Evolutionary conservation across 2,888 invertebrate species (phyloP), one percentile per base, ranked within the genome.

Genomic region (Morpho helenor): DNA sequence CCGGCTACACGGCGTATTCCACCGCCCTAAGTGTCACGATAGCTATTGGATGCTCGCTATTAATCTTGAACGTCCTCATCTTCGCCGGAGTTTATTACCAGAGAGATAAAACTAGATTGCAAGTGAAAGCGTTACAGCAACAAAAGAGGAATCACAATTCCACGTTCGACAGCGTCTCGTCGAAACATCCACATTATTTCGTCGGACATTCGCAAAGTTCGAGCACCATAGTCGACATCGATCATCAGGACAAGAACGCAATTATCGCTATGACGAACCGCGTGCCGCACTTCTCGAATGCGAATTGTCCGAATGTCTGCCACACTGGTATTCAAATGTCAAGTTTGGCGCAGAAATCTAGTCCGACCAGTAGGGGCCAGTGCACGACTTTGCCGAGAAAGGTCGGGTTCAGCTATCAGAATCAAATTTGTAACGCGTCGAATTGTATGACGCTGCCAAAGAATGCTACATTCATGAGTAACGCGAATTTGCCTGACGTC

Each of bases 1-100:
- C 95, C 43, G 96, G 94, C 57, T 95, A 94, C 71, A 94, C 94
- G 0, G 94, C 94, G 0, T 95, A 95, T 75, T 94, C 94, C 5
- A 95, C 95, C 0, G 95, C 95, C 4, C 80, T 96, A 10, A 94
- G 94, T 70, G 95, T 95, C 0, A 95, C 95, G 0, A 95, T 96
- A 52, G 96, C 95, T 10, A 95, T 96, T 41, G 96, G 96, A 7
- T 96, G 96, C 75, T 95, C 95, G 0, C 83, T 97, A 50, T 89
- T 96, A 44, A 95, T 96, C 59, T 86, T 96, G 5, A 96, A 96
- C 80, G 94, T 96, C 42, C 84, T 96, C 16, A 95, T 96, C 66
- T 96, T 96, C 73, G 96, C 96, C 49, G 96, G 96, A 0, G 95
- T 96, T 8, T 96, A 96, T 79, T 96, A 96, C 74, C 96, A 96